Base-by-base conservation (phyloP, 2,888 invertebrate species). In the Xanthia icteritia region DNA sequence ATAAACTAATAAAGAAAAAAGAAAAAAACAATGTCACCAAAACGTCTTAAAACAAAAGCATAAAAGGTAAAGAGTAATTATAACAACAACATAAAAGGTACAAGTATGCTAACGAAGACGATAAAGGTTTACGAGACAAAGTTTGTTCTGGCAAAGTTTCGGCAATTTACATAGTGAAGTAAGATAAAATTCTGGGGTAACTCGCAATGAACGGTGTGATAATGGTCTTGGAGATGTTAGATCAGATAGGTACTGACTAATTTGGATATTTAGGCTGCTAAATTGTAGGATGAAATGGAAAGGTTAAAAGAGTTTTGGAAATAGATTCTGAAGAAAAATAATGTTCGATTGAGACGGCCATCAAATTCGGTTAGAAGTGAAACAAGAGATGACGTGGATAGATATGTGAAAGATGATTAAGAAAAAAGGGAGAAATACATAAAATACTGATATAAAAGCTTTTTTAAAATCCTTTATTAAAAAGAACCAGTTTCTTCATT, bases 81-180 rank as follows among this genome's bases (percentile, higher is more conserved):
- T 89, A 85, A 80, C 65, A 89, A 83, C 80, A 82, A 77, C 70
- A 77, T 85, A 71, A 79, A 88, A 89, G 69, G 87, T 81, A 69
- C 39, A 68, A 75, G 61, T 77, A 83, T 82, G 82, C 68, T 82
- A 85, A 85, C 82, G 78, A 84, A 84, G 73, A 76, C 78, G 83
- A 88, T 89, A 88, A 90, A 90, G 87, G 83, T 84, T 83, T 85
- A 86, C 82, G 88, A 81, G 79, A 0, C 15, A 20, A 83, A 88
- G 73, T 89, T 88, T 83, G 82, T 76, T 77, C 73, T 42, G 77
- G 20, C 17, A 72, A 88, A 90, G 81, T 89, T 90, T 67, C 31
- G 45, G 61, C 76, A 87, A 90, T 89, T 90, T 87, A 78, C 88
- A 85, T 85, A 85, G 86, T 81, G 80, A 85, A 86, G 86, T 73